Evolutionary conservation across 1,140 invertebrate genomes (phyloP), one percentile per base, ranked within the genome.

Genomic region (Drosophila ercepeae): DNA sequence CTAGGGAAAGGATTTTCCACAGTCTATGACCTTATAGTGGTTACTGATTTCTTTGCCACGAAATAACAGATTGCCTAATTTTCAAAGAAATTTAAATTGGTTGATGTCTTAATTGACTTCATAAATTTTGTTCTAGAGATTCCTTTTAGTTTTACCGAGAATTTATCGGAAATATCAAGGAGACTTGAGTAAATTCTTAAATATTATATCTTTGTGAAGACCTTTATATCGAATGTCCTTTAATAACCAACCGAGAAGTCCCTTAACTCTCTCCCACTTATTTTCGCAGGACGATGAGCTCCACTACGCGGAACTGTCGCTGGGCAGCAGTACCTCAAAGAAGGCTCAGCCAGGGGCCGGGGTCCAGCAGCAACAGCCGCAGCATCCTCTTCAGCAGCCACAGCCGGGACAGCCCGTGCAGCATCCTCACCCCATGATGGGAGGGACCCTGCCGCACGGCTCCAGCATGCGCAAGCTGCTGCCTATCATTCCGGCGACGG

Each of bases 261-360:
- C 14, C 34, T 42, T 41, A 50, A 16, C 54, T 27, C 14, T 57
- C 41, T 34, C 52, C 1, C 16, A 6, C 34, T 23, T 36, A 21
- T 36, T 14, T 52, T 54, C 5, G 6, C 34, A 93, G 75, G 91
- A 92, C 46, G 93, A 95, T 49, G 95, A 95, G 90, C 93, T 95
- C 68, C 95, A 95, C 49, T 95, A 95, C 77, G 95, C 95, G 19
- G 95, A 95, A 74, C 91, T 95, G 46, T 93, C 94, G 51, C 91
- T 95, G 57, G 46, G 63, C 39, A 25, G 75, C 42, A 67, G 69
- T 75, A 72, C 42, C 63, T 61, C 70, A 21, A 75, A 89, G 64
- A 68, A 83, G 52, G 59, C 59, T 11, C 72, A 89, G 54, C 49
- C 75, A 25, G 32, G 63, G 51, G 41, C 44, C n/a, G 64, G 57